Conservation (phyloP, 2,888 invertebrate species). For the Metopia argyrocephala region DNA sequence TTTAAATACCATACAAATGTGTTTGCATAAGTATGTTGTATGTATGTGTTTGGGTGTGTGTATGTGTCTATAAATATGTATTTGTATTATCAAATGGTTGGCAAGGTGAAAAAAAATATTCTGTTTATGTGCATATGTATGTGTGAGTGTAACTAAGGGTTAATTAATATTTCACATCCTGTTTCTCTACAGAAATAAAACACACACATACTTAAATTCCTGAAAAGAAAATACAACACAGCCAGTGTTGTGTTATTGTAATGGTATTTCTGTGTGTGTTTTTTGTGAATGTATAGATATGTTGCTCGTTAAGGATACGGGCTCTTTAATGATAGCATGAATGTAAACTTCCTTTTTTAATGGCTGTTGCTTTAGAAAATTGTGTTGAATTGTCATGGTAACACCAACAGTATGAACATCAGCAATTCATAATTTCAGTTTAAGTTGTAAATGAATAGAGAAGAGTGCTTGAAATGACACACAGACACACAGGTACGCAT, state of each 20-base stretch:
- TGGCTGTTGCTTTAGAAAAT: constrained; percentile 15
- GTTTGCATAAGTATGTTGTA: background rate
- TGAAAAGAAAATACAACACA: constrained; percentile 16
- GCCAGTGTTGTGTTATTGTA: background rate
- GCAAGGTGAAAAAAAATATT: constrained; percentile 13
- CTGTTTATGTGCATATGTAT: background rate
- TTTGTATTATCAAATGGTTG: constrained; percentile 21
- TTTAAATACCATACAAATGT: background rate
- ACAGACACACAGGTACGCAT: background rate
- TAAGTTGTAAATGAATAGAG: background rate
- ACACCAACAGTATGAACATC: constrained; percentile 22
- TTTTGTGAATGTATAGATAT: constrained; percentile 13
- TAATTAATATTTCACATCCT: constrained; percentile 59
- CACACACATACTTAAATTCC: background rate
- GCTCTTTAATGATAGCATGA: background rate
- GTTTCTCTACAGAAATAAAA: constrained; percentile 4
- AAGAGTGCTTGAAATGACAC: too few relatives aligned
- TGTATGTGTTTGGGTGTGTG: background rate
- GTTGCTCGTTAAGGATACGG: constrained; percentile 30
- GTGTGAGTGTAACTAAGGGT: constrained; percentile 34
- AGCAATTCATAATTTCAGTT: constrained; percentile 46
- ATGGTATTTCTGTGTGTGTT: background rate
- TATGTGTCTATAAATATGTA: background rate
- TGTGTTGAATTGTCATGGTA: constrained; percentile 44
- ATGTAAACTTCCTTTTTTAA: constrained; percentile 7